Conservation (phyloP, 2,888 invertebrate species). For the Cylloceria caligata region DNA sequence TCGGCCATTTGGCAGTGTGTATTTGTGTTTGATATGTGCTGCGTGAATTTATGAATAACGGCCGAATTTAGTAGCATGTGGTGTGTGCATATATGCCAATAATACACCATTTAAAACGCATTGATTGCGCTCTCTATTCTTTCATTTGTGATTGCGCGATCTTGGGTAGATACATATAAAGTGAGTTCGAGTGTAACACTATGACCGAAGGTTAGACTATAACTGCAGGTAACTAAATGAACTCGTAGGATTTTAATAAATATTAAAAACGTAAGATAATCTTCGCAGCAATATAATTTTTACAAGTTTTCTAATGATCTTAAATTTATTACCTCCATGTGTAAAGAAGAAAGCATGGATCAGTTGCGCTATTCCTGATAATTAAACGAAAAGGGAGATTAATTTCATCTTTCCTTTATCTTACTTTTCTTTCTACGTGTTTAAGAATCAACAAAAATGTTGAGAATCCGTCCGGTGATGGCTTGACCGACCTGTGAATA, state of each 20-base stretch:
- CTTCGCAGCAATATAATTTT: background rate
- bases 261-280: background rate
- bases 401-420: background rate
- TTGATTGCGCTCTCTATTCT: conserved; percentile 24
- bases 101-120: conserved; percentile 34
- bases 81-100: conserved; percentile 25
- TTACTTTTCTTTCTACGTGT: background rate
- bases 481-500: no score
- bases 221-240: background rate
- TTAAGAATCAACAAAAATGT: no score
- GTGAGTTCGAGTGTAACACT: conserved; percentile 10
- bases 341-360: background rate
- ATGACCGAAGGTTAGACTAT: background rate
- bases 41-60: conserved; percentile 40
- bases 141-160: conserved; percentile 31
- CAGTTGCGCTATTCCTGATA: background rate
- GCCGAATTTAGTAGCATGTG: background rate
- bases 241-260: background rate
- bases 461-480: no score
- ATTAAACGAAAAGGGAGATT: background rate
- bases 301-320: background rate
- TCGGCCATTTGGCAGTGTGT: background rate
- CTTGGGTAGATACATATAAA: conserved; percentile 33
- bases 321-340: background rate
- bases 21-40: conserved; percentile 18